Conservation (phyloP, 2,113 vertebrate genomes). For the Gopherus flavomarginatus region DNA sequence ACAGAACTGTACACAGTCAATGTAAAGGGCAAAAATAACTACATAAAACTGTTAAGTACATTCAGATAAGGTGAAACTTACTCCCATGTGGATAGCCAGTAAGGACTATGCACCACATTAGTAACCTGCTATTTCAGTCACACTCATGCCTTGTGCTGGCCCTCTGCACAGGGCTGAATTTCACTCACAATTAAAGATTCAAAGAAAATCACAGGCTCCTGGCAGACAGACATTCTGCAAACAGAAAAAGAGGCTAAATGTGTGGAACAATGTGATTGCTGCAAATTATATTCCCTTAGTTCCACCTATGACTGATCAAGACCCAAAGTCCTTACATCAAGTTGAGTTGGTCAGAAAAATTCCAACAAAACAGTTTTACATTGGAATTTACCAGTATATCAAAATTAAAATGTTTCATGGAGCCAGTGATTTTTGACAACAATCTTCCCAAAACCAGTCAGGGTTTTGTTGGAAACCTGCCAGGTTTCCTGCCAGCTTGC, state of each 20-base stretch:
- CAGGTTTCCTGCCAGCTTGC: no score
- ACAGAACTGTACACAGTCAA: neutral
- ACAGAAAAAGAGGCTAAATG: neutral
- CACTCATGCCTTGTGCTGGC: neutral
- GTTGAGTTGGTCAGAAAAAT: neutral
- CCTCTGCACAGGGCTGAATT: neutral
- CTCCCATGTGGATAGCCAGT: neutral
- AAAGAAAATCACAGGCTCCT: neutral
- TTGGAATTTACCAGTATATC: no score
- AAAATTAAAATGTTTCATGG: no score
- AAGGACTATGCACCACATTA: neutral
- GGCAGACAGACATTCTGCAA: neutral
- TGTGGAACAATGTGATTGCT: neutral
- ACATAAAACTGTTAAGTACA: neutral
- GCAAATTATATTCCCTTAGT: neutral
- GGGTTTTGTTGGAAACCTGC: no score
- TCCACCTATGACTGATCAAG: neutral
- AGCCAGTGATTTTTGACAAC: no score
- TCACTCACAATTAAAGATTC: neutral
- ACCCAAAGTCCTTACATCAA: neutral
- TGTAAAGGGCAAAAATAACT: neutral
- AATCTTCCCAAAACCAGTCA: no score
- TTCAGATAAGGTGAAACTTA: neutral
- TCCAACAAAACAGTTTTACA: no score
- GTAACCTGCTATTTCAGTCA: neutral